phyloP scores from a whole-genome alignment of 2,113 vertebrate genomes.

The Scomber scombrus region DNA sequence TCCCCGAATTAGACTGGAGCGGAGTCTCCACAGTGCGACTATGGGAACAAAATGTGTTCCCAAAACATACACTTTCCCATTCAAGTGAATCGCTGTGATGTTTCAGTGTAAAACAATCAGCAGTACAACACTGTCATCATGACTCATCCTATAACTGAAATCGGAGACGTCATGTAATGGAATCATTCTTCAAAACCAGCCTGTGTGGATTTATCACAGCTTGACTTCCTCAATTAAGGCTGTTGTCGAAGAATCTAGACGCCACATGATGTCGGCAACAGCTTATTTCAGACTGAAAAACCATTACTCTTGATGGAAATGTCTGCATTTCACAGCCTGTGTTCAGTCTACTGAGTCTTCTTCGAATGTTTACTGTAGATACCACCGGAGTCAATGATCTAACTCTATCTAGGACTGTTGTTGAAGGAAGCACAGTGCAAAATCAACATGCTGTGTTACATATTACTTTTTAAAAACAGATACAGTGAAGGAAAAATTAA shows the following conservation, averaged over 20 bases:
- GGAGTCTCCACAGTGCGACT: too few species aligned
- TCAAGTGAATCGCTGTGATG: conserved; percentile 31
- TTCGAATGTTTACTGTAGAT: neutral
- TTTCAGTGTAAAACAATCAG: conserved; percentile 66
- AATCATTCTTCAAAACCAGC: conserved; percentile 61
- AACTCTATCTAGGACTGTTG: neutral
- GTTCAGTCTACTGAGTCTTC: neutral
- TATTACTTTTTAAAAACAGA: neutral
- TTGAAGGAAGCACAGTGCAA: conserved; percentile 16
- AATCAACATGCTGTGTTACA: conserved; percentile 5
- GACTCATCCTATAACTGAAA: conserved; percentile 60
- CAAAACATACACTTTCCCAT: too few species aligned
- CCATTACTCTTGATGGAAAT: conserved; percentile 25
- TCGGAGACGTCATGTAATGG: conserved; percentile 54
- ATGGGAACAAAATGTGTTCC: too few species aligned
- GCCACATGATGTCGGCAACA: conserved; percentile 31
- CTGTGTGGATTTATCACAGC: conserved; percentile 62
- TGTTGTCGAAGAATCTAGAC: conserved; percentile 31
- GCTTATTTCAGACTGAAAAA: conserved; percentile 33
- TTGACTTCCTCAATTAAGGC: conserved; percentile 50
- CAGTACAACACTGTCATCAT: conserved; percentile 43
- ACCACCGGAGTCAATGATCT: conserved; percentile 1
- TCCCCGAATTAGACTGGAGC: too few species aligned
- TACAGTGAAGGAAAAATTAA: neutral
- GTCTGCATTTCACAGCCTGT: conserved; percentile 26